Conservation (phyloP, 2,797 vertebrate genomes). For the Tokudaia muenninki region DNA sequence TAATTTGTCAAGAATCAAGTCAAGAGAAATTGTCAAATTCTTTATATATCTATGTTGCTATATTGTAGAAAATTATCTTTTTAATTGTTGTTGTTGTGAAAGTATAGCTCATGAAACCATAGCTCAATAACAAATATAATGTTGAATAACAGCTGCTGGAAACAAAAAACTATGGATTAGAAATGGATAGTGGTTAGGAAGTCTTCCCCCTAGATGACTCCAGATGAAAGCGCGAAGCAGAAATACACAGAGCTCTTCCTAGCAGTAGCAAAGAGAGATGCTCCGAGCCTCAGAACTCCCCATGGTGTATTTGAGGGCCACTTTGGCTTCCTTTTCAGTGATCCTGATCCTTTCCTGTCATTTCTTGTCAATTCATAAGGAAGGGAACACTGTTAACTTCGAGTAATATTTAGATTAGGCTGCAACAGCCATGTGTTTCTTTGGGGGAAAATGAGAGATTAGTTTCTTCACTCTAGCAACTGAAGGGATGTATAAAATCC, state of each 20-base stretch:
- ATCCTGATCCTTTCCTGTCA: not conserved
- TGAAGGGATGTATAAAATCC: not conserved
- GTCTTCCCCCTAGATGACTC: not conserved
- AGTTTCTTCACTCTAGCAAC: constrained; percentile 46
- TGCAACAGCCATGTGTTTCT: constrained; percentile 1
- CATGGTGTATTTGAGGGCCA: not conserved
- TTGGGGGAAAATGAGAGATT: constrained; percentile 57
- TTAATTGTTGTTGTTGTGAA: not conserved
- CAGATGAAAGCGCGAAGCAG: not conserved
- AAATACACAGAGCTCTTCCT: constrained; percentile 11
- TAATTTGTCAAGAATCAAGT: constrained; percentile 42
- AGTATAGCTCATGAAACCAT: not conserved
- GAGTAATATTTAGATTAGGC: constrained; percentile 46
- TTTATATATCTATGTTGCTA: constrained; percentile 32
- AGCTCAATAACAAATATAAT: constrained; percentile 55
- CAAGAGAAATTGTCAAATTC: not conserved
- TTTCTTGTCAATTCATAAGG: constrained; percentile 34
- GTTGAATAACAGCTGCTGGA: not conserved
- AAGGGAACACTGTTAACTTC: constrained; percentile 48
- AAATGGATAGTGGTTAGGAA: constrained; percentile 19
- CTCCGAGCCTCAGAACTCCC: constrained; percentile 4
- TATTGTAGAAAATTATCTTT: constrained; percentile 19
- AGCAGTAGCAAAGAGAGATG: not conserved
- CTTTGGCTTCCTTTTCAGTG: not conserved
- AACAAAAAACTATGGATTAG: not conserved